Evolutionary conservation across 92 coral and sea anemone species (phyloP), one percentile per base, ranked within the genome.

Genomic region (Bergia puertoricense): DNA sequence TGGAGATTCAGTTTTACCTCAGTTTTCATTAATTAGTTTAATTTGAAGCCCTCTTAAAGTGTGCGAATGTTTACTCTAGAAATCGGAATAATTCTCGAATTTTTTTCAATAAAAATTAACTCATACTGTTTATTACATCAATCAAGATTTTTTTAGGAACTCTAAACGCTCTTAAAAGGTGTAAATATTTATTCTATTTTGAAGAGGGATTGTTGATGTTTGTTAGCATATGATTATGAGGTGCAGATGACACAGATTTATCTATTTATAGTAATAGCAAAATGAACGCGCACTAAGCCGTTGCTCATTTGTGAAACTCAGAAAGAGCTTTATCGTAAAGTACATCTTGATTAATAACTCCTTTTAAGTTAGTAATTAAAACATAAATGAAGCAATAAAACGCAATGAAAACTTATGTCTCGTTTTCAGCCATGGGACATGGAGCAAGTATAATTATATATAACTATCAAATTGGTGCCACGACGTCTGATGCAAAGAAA

Each of bases 401-500:
- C 5, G 15, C 72, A 81, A 81, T 39, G 59, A 69, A 30, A 83
- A 48, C 38, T 46, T 30, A 18, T 66, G 6, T 84, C 8, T 48
- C 65, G 36, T 69, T 84, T 82, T 22, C 57, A 23, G 41, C 67
- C 43, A 68, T 37, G 30, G 30, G 30, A 30, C 30, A 30, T 30
- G 54, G 54, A 66, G 15, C 30, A 46, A n/a, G 36, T 20, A 68
- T 67, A 68, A 45, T 82, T 82, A 66, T 9, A 68, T 36, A 14
- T 37, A 37, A 71, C 78, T 83, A n/a, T 46, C 79, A 45, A 13
- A 48, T 11, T 38, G 87, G 87, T 84, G 87, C 87, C 87, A 71
- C 16, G 15, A 38, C 23, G 87, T 69, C 87, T 84, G 87, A 71
- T 48, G 14, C 68, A 4, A 22, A 82, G 44, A 66, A 82, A 67